phyloP scores from a whole-genome alignment of 2,113 vertebrate species.

The Illadopsis cleaveri region DNA sequence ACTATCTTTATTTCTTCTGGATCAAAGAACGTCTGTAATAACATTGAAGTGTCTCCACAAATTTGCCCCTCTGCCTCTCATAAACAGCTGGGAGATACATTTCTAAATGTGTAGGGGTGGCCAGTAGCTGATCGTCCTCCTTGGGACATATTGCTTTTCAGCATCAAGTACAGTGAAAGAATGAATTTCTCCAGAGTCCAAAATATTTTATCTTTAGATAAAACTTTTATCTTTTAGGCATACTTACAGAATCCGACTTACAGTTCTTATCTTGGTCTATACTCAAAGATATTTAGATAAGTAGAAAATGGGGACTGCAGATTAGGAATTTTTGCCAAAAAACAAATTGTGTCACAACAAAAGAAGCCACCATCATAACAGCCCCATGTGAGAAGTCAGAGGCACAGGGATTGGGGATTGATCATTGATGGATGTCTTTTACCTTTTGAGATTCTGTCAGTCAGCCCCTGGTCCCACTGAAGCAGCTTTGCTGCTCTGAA shows the following conservation, averaged over 20 bases:
- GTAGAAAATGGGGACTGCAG: background rate
- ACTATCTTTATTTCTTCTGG: background rate
- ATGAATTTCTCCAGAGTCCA: background rate
- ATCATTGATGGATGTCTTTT: background rate
- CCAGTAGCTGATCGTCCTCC: background rate
- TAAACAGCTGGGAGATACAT: constrained; percentile 42
- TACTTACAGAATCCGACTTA: background rate
- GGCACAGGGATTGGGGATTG: background rate
- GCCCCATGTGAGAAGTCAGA: background rate
- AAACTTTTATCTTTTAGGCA: background rate
- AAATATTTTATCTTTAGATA: background rate
- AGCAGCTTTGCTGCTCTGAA: background rate
- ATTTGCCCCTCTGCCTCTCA: background rate
- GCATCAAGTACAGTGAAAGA: background rate
- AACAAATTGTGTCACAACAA: rapidly evolving
- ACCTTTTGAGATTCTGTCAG: background rate
- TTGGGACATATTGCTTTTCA: background rate
- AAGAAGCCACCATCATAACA: background rate
- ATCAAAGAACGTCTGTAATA: background rate
- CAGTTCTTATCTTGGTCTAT: background rate
- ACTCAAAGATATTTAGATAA: background rate
- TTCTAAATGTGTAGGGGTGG: background rate
- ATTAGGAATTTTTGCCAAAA: background rate
- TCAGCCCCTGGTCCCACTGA: background rate
- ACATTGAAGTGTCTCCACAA: background rate